Evolutionary conservation across 2,797 vertebrate species (phyloP).

Genomic region (Limnodromus scolopaceus): DNA sequence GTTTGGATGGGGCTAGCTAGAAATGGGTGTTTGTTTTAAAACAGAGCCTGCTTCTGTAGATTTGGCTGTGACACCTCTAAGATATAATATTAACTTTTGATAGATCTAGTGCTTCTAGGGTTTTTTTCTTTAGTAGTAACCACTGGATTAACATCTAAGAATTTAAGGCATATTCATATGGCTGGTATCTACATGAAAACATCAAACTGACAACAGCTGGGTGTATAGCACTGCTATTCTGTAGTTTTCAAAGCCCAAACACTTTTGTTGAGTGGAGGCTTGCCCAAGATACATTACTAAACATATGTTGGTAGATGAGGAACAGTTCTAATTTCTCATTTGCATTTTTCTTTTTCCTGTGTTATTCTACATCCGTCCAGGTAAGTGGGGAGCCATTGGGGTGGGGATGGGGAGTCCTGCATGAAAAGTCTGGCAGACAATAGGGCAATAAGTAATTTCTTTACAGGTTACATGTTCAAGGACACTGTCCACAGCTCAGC

Average conservation of each 20-base stretch:
- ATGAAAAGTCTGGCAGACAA: not conserved
- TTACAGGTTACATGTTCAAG: not conserved
- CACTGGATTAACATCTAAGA: not conserved
- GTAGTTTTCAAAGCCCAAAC: not conserved
- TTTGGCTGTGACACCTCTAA: not conserved
- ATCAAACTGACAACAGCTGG: not conserved
- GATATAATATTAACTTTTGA: not conserved
- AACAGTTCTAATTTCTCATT: not conserved
- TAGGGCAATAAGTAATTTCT: not conserved
- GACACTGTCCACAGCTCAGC: not conserved
- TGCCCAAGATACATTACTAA: not conserved
- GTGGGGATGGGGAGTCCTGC: not conserved
- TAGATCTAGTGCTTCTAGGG: not conserved
- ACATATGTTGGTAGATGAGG: not conserved
- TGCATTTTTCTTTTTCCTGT: not conserved
- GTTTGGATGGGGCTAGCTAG: not conserved
- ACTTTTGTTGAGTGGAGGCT: not conserved
- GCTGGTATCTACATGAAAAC: not conserved
- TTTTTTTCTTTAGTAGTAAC: not conserved
- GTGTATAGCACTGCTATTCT: not conserved
- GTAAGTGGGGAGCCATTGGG: not conserved
- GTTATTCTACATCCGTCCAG: not conserved
- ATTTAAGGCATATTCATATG: not conserved
- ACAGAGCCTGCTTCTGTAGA: not conserved
- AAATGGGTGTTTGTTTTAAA: not conserved